A percentile compares a stretch with the other conserved stretches of the same genome.
Conservation (phyloP, 2,888 invertebrate genomes). For the Galerucella nymphaeae region DNA sequence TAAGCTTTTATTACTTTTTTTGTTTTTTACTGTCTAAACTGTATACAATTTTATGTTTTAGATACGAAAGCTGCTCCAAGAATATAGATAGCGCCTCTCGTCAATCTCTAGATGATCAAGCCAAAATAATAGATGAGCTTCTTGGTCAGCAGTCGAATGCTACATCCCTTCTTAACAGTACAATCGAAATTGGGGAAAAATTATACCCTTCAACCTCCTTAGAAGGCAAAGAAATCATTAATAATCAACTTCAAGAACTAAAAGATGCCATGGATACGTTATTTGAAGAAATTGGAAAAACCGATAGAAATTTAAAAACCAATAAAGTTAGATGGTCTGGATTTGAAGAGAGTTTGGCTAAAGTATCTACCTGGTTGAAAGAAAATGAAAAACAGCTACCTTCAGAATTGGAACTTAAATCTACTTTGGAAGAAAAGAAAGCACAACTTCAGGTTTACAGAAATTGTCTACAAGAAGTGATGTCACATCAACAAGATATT, state of each 20-base stretch:
- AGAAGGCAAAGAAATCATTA: constrained; percentile 87
- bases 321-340: constrained; percentile 89
- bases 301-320: constrained; percentile 83
- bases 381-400: constrained; percentile 80
- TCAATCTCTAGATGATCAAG: constrained; percentile 76
- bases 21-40: constrained; percentile 4
- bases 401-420: constrained; percentile 81
- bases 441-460: constrained; percentile 88
- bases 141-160: constrained; percentile 81
- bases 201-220: constrained; percentile 86
- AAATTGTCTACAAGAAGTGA: constrained; percentile 83
- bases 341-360: constrained; percentile 87
- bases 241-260: constrained; percentile 84
- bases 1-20: constrained; percentile 61
- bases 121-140: constrained; percentile 78
- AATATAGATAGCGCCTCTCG: constrained; percentile 73
- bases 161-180: constrained; percentile 80
- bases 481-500: constrained; percentile 86
- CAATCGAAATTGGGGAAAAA: constrained; percentile 89
- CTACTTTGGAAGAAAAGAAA: constrained; percentile 91
- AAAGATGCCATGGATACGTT: constrained; percentile 84
- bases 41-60: constrained; percentile 57
- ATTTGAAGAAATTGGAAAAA: constrained; percentile 82
- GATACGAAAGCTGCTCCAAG: constrained; percentile 76
- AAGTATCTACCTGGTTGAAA: constrained; percentile 82